phyloP scores from a whole-genome alignment of 2,888 invertebrate genomes.

The Oxycera nigricornis region DNA sequence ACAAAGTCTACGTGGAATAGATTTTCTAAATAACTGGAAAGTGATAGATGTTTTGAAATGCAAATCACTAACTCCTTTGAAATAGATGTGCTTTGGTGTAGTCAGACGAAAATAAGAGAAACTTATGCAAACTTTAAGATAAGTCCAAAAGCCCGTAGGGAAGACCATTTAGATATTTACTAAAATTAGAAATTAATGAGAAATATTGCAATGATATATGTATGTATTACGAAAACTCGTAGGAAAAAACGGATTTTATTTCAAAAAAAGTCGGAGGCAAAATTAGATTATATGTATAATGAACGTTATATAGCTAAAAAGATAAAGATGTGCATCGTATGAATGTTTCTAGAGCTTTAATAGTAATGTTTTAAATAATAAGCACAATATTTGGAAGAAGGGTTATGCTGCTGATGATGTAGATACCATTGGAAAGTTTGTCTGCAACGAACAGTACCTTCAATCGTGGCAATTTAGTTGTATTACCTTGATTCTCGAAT shows the following conservation, averaged over 20 bases:
- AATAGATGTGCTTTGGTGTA: neutral
- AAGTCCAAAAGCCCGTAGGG: conserved; percentile 37
- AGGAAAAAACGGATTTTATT: neutral
- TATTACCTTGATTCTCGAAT: too few species aligned
- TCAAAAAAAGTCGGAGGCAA: neutral
- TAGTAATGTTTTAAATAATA: conserved; percentile 20
- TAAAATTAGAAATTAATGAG: conserved; percentile 9
- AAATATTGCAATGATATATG: neutral
- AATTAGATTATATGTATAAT: conserved; percentile 13
- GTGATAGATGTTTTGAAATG: conserved; percentile 16
- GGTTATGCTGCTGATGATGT: neutral
- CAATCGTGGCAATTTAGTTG: neutral
- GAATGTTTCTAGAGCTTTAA: conserved; percentile 41
- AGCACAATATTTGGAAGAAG: neutral
- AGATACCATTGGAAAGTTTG: neutral
- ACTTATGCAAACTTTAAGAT: neutral
- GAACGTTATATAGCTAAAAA: neutral
- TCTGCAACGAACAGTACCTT: neutral
- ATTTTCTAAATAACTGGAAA: conserved; percentile 22
- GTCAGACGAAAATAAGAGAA: neutral
- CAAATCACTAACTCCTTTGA: neutral
- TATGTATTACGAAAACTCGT: conserved; percentile 14
- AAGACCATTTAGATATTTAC: conserved; percentile 44
- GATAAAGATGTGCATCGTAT: conserved; percentile 15
- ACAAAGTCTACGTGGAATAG: conserved; percentile 9